Conservation (phyloP, 2,797 vertebrate genomes). For the Lutjanus argentimaculatus region DNA sequence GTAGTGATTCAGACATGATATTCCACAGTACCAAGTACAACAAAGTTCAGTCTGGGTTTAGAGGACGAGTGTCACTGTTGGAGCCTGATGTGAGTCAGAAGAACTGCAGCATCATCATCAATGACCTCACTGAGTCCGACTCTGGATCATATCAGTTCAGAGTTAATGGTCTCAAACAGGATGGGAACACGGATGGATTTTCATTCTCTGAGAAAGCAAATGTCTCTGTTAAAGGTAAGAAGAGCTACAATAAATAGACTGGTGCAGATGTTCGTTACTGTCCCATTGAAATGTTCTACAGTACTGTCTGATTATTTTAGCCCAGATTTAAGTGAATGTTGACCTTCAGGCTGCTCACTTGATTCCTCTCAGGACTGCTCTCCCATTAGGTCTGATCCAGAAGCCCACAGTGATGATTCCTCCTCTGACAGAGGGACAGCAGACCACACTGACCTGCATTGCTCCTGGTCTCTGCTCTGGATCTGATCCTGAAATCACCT, state of each 20-base stretch:
- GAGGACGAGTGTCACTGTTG: neutral
- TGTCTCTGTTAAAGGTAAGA: conserved; percentile 53
- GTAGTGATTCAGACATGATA: neutral
- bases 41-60: conserved; percentile 1
- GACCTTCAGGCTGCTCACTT: neutral
- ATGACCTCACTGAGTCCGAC: conserved; percentile 30
- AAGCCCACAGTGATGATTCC: conserved; percentile 20
- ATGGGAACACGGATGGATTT: neutral
- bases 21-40: neutral
- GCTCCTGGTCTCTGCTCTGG: conserved; percentile 47
- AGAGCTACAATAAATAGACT: neutral
- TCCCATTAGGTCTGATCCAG: conserved; percentile 21
- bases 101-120: conserved; percentile 53
- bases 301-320: neutral
- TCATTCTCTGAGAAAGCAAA: fast-evolving
- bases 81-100: neutral
- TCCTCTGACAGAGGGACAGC: conserved; percentile 19
- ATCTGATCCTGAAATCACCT: conserved; percentile 24
- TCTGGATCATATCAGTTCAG: conserved; percentile 63
- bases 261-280: too few species aligned
- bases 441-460: conserved; percentile 60
- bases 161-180: neutral
- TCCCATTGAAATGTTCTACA: neutral
- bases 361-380: neutral
- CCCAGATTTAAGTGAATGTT: too few species aligned